These are phyloP conservation scores for Rhinichthys osculus DNA, from an alignment of 2,797 vertebrate genomes.

Conservation along the genomic window DNA sequence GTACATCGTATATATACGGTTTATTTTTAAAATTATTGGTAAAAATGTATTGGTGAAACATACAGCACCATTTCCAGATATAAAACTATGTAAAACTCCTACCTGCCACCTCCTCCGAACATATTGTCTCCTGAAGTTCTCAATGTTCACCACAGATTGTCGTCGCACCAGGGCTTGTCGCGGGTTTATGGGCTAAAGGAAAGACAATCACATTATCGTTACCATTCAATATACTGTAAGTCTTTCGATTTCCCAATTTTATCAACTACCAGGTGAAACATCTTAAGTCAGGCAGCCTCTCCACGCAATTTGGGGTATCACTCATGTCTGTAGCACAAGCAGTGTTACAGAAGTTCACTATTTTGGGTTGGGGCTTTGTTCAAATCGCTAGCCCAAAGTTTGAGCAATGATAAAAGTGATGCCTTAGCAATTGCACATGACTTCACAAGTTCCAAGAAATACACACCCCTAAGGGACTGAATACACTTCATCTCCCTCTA, in stretches of 20 bases:
- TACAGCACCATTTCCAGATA: not conserved
- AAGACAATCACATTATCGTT: constrained; percentile 61
- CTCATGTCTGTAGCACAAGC: not conserved
- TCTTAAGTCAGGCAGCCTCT: not conserved
- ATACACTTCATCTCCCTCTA: not conserved
- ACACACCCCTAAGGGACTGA: not conserved
- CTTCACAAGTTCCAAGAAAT: constrained; percentile 1
- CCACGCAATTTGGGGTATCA: not conserved
- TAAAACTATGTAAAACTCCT: constrained; percentile 24
- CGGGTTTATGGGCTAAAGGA: constrained; percentile 86
- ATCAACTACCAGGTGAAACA: not conserved
- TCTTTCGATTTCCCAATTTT: not conserved
- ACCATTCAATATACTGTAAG: not conserved
- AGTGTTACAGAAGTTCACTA: not conserved
- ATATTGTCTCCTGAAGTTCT: constrained; percentile 93
- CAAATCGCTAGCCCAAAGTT: not conserved
- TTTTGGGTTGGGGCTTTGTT: not conserved
- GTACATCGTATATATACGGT: not conserved
- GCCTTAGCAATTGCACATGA: not conserved
- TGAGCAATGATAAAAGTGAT: not conserved
- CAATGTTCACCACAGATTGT: constrained; percentile 90
- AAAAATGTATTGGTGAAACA: not conserved
- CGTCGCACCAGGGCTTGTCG: constrained; percentile 90
- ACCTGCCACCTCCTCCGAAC: constrained; percentile 95
- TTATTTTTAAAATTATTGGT: not conserved